phyloP scores from a whole-genome alignment of 2,113 vertebrate genomes.

The Bubo blakistoni region DNA sequence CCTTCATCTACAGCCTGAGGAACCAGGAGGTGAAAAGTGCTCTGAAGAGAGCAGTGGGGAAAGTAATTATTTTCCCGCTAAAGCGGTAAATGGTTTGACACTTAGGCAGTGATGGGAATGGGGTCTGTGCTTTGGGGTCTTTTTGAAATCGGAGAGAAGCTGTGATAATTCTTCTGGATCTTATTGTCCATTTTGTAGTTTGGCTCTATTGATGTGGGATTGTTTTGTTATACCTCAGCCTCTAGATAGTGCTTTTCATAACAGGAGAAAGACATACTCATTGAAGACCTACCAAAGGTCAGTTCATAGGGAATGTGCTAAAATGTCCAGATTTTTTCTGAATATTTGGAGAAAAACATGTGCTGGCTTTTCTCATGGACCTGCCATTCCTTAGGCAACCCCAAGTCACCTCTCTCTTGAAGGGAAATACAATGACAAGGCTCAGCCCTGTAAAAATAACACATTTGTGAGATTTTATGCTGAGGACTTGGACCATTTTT shows the following conservation, averaged over 20 bases:
- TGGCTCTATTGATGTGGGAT: accelerated
- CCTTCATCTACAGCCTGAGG: background rate
- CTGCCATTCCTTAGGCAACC: background rate
- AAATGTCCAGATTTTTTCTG: background rate
- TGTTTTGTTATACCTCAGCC: background rate
- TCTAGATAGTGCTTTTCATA: background rate
- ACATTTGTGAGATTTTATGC: background rate
- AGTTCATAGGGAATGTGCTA: background rate
- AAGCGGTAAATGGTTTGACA: background rate
- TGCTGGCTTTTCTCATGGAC: background rate
- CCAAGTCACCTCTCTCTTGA: background rate
- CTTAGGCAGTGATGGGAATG: background rate
- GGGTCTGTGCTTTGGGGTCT: background rate
- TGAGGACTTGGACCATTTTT: background rate
- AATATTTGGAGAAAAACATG: background rate
- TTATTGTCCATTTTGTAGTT: background rate
- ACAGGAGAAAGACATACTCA: background rate
- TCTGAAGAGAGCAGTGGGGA: background rate
- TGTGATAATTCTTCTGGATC: background rate
- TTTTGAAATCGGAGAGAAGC: background rate
- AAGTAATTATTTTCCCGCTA: background rate
- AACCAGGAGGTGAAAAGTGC: slow-evolving; percentile 46
- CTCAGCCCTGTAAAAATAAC: background rate
- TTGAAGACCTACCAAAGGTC: background rate
- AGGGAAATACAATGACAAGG: background rate